Evolutionary conservation across 2,888 invertebrate species (phyloP), one percentile per base, ranked within the genome.

Genomic region (Sinohyriopsis cumingii): DNA sequence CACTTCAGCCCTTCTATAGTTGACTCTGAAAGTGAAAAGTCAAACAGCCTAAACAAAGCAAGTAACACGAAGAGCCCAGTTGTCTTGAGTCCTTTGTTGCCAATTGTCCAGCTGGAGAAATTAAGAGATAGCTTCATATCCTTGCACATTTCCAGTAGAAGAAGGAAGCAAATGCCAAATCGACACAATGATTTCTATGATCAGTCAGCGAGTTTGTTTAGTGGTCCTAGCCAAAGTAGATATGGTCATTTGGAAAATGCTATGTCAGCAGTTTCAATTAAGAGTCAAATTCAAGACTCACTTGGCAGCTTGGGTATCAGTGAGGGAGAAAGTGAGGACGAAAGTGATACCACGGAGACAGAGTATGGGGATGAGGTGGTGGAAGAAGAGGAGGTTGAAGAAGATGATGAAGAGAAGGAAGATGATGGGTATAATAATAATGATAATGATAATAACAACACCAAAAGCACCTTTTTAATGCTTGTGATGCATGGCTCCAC

Each of bases 41-140:
- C 45, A 45, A 45, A 45, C 45, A 45, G 45, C 15, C 15, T 45
- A 12, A 45, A 12, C 45, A 45, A 45, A 45, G 45, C 45, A 45
- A 45, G 45, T 45, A 45, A 15, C 45, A 45, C 15, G 4, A 45
- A 15, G 45, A 45, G 45, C 45, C 45, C 45, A 15, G 45, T 12
- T 45, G 15, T 45, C 28, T 20, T 28, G 22, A 56, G 56, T 24
- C 65, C 69, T 45, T 24, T 33, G 54, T 59, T 54, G 33, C 66
- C 72, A 25, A 69, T 71, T 54, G 73, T 75, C 33, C 71, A 74
- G 53, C 61, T 82, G 2, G 57, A 75, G 33, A 77, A 69, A 65
- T 66, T 81, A 53, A 57, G 66, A 59, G 72, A 78, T 24, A 80
- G 77, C 67, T 71, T 79, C 20, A 57, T 75, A 5, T 59, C 57